phyloP scores from a whole-genome alignment of 1,140 invertebrate species.

The Drosophila prosaltans region DNA sequence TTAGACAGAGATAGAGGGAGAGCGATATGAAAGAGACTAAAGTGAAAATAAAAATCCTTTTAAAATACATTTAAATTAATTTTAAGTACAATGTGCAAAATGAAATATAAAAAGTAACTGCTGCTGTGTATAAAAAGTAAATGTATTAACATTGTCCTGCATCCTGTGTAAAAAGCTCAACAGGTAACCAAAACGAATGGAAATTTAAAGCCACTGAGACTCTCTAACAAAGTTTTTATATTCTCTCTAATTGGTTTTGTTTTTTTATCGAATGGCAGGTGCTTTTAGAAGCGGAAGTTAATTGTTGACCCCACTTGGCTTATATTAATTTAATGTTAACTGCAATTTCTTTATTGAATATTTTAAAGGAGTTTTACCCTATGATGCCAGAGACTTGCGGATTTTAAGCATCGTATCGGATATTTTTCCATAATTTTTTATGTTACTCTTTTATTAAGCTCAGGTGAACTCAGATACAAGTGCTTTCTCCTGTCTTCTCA shows the following conservation, averaged over 20 bases:
- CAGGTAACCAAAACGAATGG: slow-evolving; percentile 40
- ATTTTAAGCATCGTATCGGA: no score
- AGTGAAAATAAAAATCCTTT: slow-evolving; percentile 45
- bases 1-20: slow-evolving; percentile 3
- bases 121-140: slow-evolving; percentile 5
- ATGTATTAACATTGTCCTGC: background rate
- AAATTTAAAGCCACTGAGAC: background rate
- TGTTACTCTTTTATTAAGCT: no score
- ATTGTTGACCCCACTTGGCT: background rate
- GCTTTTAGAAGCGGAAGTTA: background rate
- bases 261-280: background rate
- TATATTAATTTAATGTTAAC: background rate
- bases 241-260: background rate
- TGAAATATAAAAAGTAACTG: slow-evolving; percentile 53
- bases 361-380: no score
- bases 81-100: slow-evolving; percentile 51
- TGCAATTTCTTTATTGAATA: no score
- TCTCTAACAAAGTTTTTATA: background rate
- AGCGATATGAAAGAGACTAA: slow-evolving; percentile 34
- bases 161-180: slow-evolving; percentile 19
- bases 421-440: no score
- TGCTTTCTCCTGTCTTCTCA: no score
- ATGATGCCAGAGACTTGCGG: no score
- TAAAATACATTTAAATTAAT: slow-evolving; percentile 29
- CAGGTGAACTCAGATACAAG: no score